A percentile compares a stretch with the other conserved stretches of the same genome.
These are phyloP conservation scores for Blennius ocellaris DNA, from an alignment of 2,113 vertebrate genomes.

Conservation along the genomic window DNA sequence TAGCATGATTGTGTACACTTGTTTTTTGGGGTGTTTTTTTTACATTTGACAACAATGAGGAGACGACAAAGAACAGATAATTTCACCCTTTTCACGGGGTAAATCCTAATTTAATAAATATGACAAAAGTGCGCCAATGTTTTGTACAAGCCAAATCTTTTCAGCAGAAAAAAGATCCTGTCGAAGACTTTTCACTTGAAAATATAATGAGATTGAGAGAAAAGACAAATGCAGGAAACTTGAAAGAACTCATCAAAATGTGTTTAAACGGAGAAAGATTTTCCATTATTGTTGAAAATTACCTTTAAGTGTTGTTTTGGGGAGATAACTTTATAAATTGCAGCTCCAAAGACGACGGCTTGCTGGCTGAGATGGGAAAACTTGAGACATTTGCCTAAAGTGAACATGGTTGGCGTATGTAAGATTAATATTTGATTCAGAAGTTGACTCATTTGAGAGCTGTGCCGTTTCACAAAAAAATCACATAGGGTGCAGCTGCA, in stretches of 20 bases:
- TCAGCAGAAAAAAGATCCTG: conserved; percentile 15
- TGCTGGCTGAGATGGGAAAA: conserved; percentile 14
- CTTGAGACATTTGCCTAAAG: conserved; percentile 12
- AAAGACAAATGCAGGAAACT: neutral
- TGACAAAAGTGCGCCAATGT: conserved; percentile 17
- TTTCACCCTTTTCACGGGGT: conserved; percentile 31
- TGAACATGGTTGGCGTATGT: too few relatives aligned
- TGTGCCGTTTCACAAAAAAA: neutral
- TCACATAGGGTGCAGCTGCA: too few relatives aligned
- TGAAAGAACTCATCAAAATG: neutral
- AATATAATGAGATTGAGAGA: neutral
- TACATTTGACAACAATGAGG: conserved; percentile 40
- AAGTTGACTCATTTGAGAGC: conserved; percentile 24
- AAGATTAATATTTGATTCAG: too few relatives aligned
- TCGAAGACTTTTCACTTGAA: neutral
- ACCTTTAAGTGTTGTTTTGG: conserved; percentile 11
- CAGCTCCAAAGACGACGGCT: conserved; percentile 1
- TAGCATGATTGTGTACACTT: conserved; percentile 1
- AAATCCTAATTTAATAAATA: conserved; percentile 18
- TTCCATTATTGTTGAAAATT: conserved; percentile 5
- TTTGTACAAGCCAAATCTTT: conserved; percentile 22
- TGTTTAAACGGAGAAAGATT: neutral
- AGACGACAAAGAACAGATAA: conserved; percentile 32
- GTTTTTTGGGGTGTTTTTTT: conserved; percentile 12
- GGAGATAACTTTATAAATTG: conserved; percentile 6